phyloP scores from a whole-genome alignment of 2,113 vertebrate species.

The Sinocyclocheilus maitianheensis region DNA sequence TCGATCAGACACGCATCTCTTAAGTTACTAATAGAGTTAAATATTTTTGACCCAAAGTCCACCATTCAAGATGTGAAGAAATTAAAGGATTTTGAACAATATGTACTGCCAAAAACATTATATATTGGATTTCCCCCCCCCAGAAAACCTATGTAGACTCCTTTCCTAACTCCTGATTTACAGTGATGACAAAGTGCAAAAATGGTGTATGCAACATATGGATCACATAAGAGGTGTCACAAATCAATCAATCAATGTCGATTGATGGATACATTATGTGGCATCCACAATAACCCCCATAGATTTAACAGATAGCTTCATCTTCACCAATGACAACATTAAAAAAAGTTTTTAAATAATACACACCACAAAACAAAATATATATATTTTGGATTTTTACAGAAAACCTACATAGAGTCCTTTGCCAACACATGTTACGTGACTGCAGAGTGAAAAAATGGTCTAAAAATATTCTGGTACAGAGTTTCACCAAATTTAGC shows the following conservation, averaged over 20 bases:
- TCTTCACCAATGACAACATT: not conserved
- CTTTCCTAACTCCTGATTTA: not conserved
- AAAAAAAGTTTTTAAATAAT: not conserved
- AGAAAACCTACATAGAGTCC: not conserved
- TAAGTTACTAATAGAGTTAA: conserved; percentile 38
- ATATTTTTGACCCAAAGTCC: conserved; percentile 1
- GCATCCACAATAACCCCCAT: not conserved
- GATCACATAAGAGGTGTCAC: not conserved
- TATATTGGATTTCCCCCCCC: not conserved
- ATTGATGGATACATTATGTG: not conserved
- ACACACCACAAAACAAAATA: not conserved
- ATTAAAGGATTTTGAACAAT: not conserved
- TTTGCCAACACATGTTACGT: not conserved
- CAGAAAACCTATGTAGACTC: not conserved
- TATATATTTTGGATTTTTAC: not conserved
- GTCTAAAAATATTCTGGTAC: not conserved
- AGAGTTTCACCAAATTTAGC: not conserved
- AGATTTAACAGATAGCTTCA: not conserved
- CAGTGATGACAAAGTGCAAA: not conserved
- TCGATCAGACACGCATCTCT: not conserved
- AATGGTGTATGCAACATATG: not conserved
- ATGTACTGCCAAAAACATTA: not conserved
- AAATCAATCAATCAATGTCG: not conserved
- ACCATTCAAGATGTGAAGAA: not conserved
- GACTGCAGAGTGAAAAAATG: not conserved